Evolutionary conservation across 2,113 vertebrate species (phyloP).

Genomic region (Charadrius vociferus): DNA sequence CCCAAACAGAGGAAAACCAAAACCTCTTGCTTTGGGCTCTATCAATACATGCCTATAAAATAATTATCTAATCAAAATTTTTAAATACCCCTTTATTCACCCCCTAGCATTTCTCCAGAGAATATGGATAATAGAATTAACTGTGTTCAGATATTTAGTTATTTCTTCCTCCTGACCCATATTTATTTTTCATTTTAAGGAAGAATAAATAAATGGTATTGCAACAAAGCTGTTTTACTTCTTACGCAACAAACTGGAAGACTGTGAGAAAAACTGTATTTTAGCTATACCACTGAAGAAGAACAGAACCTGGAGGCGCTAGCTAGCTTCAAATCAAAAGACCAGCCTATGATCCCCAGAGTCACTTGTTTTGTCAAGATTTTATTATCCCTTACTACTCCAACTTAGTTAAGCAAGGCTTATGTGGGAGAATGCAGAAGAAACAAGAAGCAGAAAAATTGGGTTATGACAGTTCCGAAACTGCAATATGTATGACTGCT

Average conservation of each 20-base stretch:
- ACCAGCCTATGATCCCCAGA: background rate
- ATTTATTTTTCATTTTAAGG: background rate
- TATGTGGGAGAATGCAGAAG: background rate
- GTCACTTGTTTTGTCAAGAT: background rate
- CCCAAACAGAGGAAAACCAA: background rate
- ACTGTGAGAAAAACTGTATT: background rate
- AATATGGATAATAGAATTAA: background rate
- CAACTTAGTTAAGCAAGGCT: background rate
- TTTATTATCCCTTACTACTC: background rate
- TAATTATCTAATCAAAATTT: background rate
- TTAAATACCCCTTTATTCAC: background rate
- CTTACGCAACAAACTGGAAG: background rate
- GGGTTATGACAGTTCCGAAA: background rate
- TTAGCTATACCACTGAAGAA: background rate
- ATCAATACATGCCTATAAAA: background rate
- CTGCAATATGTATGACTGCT: rapidly evolving
- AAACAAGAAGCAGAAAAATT: background rate
- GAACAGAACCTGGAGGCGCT: background rate
- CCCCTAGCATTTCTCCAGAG: background rate
- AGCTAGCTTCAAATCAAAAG: background rate
- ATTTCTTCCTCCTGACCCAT: background rate
- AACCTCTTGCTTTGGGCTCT: background rate
- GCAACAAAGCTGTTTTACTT: background rate
- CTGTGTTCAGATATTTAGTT: background rate
- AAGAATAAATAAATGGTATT: background rate